Base-by-base conservation (phyloP, 2,113 vertebrate genomes). In the Puffinus mauretanicus region DNA sequence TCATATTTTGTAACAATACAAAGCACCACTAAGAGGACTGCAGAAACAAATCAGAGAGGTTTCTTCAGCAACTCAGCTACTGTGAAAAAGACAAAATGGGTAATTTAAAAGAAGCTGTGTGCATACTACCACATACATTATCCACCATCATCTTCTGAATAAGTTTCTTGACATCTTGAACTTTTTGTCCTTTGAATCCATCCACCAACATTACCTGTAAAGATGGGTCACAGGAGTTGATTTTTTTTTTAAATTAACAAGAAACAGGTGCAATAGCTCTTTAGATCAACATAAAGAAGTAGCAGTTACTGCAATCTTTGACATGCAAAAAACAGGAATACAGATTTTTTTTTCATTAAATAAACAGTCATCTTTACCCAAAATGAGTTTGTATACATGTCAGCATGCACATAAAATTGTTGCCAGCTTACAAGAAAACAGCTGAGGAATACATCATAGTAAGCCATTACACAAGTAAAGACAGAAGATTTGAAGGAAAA, bases 141-240 rank as follows among this genome's bases (percentile, higher is more conserved):
- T 99, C 99, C 70, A 99, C 95, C 99, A 99, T 99, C 98, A 97
- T 98, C 97, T 98, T 99, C 98, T 99, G 99, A 96, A 99, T 99
- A 44, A 78, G 92, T 70, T 99, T 99, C 98, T 99, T 99, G 38
- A 99, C 99, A 85, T 99, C 99, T 89, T 99, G 99, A 52, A 99
- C 99, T 92, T 98, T 99, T 87, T 99, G 98, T 16, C 99, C 99
- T 96, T 99, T 98, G 98, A 98, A 99, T 79, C 97, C 99, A 58
- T 99, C 98, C 71, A 99, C 99, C 96, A 99, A 88, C 99, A 99
- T 99, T 64, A 99, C 95, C 99, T 99, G 93, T 27, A 88, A 97
- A 96, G 38, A 91, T 6, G 7, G 15, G 18, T 24, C 62, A 96
- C 3, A 60, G 12, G 10, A 88, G 29, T 16, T 3, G 0, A 10